A percentile compares a stretch with the other conserved stretches of the same genome.
phyloP scores from a whole-genome alignment of 2,113 vertebrate species.

The Osmerus mordax region DNA sequence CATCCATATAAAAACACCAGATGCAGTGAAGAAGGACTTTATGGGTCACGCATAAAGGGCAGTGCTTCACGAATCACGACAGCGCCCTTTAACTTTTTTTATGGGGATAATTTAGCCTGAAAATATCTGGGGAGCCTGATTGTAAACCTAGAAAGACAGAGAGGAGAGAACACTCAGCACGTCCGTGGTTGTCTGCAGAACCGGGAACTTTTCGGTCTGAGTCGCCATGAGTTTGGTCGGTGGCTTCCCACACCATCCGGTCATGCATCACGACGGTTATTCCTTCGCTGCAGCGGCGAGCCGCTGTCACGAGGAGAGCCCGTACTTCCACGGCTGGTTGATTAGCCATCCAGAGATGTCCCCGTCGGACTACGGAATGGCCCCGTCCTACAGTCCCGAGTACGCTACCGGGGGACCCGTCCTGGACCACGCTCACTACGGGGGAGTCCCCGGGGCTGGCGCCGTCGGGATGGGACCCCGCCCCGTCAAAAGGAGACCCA shows the following conservation, averaged over 20 bases:
- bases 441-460: constrained; percentile 73
- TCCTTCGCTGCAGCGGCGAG: constrained; percentile 85
- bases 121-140: constrained; percentile 27
- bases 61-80: constrained; percentile 14
- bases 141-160: constrained; percentile 15
- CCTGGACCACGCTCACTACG: constrained; percentile 87
- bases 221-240: constrained; percentile 89
- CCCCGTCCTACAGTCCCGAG: constrained; percentile 93
- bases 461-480: constrained; percentile 78
- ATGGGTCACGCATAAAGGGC: constrained; percentile 20
- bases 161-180: constrained; percentile 3
- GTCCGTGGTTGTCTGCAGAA: constrained; percentile 9
- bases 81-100: constrained; percentile 19
- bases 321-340: constrained; percentile 96
- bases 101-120: not conserved
- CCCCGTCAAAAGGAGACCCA: constrained; percentile 90
- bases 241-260: constrained; percentile 93
- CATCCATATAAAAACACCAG: not conserved
- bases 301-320: constrained; percentile 91
- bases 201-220: constrained; percentile 4
- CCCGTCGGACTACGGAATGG: constrained; percentile 91
- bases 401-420: constrained; percentile 83
- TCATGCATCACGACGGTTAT: constrained; percentile 96
- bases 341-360: constrained; percentile 96
- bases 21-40: constrained; percentile 7